phyloP scores from a whole-genome alignment of 1,140 invertebrate species.

The Venustaconcha ellipsiformis region DNA sequence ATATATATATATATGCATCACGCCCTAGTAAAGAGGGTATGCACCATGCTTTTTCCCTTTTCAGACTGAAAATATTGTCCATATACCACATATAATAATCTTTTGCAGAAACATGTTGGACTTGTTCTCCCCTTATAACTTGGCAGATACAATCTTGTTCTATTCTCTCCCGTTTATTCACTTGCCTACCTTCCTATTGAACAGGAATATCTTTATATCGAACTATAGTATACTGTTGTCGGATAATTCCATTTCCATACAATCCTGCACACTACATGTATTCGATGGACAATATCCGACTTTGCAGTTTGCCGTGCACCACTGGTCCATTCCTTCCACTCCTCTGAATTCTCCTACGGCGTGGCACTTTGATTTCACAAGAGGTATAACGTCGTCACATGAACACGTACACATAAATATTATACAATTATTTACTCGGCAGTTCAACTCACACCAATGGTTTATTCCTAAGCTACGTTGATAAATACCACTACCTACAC shows the following conservation, averaged over 20 bases:
- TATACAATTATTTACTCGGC: slow-evolving; percentile 25
- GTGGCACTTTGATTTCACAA: slow-evolving; percentile 20
- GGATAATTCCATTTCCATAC: not conserved
- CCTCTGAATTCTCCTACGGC: slow-evolving; percentile 28
- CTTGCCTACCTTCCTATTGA: too few species aligned
- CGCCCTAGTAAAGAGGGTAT: too few species aligned
- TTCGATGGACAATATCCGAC: slow-evolving; percentile 28
- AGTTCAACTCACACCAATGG: slow-evolving; percentile 34
- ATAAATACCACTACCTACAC: slow-evolving; percentile 24
- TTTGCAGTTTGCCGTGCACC: slow-evolving; percentile 33
- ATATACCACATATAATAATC: too few species aligned
- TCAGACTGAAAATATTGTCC: too few species aligned
- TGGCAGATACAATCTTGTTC: too few species aligned
- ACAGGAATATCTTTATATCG: too few species aligned
- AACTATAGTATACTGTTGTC: too few species aligned
- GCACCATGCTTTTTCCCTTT: too few species aligned
- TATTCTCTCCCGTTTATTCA: too few species aligned
- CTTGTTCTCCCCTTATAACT: too few species aligned
- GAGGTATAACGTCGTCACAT: slow-evolving; percentile 15
- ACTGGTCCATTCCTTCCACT: slow-evolving; percentile 27
- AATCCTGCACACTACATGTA: slow-evolving; percentile 27
- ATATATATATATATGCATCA: too few species aligned
- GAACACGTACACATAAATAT: slow-evolving; percentile 31
- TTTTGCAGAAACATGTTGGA: too few species aligned
- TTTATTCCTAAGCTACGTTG: slow-evolving; percentile 26